Evolutionary conservation across 1,140 invertebrate species (phyloP).

Genomic region (Drosophila yakuba): DNA sequence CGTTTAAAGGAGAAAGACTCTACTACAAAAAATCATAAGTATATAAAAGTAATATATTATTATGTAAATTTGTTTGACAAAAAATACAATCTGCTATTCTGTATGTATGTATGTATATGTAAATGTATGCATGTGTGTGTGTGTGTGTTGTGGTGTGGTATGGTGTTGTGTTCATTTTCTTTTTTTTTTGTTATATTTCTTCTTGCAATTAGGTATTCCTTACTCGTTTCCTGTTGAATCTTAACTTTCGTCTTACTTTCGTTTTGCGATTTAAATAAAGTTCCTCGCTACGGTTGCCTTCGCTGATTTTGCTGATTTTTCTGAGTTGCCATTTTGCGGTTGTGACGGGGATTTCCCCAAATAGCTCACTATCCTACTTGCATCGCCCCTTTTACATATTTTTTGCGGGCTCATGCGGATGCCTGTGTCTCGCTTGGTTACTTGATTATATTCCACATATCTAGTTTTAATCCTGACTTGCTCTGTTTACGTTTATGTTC

Average conservation of each 20-base stretch:
- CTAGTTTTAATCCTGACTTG: conserved; percentile 21
- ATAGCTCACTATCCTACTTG: conserved; percentile 2
- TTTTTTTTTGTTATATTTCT: conserved; percentile 40
- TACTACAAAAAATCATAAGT: conserved; percentile 58
- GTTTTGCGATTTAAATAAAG: conserved; percentile 11
- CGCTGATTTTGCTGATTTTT: conserved; percentile 6
- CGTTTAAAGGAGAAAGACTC: conserved; percentile 34
- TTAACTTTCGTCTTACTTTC: conserved; percentile 6
- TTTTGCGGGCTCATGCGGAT: neutral
- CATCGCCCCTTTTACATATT: neutral
- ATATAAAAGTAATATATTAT: conserved; percentile 53
- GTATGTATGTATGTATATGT: conserved; percentile 63
- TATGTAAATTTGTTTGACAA: conserved; percentile 82
- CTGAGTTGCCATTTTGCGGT: conserved; percentile 9
- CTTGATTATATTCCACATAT: conserved; percentile 18
- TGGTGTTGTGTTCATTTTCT: conserved; percentile 26
- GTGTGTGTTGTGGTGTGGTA: conserved; percentile 23
- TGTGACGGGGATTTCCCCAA: conserved; percentile 7
- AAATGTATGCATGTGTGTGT: conserved; percentile 36
- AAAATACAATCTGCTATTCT: conserved; percentile 77
- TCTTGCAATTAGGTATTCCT: conserved; percentile 39
- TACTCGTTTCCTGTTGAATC: conserved; percentile 32
- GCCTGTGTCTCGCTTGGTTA: neutral
- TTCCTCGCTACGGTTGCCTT: conserved; percentile 21
- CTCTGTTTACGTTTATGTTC: neutral